Evolutionary conservation across 1,140 invertebrate species (phyloP).

Genomic region (Leptinotarsa texana): DNA sequence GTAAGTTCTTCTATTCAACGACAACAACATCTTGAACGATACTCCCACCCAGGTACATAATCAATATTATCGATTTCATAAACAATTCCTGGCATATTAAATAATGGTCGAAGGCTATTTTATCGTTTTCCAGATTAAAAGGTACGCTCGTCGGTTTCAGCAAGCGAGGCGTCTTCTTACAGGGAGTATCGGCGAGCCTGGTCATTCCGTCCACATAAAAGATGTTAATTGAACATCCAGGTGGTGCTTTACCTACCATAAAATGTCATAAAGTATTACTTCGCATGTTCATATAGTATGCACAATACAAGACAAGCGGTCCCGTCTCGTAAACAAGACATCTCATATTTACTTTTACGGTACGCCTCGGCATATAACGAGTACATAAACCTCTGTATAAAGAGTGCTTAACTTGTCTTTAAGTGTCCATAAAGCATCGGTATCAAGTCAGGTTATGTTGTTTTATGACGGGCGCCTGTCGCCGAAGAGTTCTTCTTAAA

Average conservation of each 20-base stretch:
- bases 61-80: neutral
- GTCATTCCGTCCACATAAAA: conserved; percentile 8
- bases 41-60: too few species aligned
- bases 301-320: conserved; percentile 47
- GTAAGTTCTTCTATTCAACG: too few species aligned
- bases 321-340: conserved; percentile 50
- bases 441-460: conserved; percentile 34
- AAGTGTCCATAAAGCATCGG: conserved; percentile 41
- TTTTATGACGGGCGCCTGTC: conserved; percentile 27
- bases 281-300: conserved; percentile 49
- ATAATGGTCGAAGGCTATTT: neutral
- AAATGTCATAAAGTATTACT: conserved; percentile 49
- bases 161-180: neutral
- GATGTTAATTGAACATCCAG: conserved; percentile 43
- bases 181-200: neutral
- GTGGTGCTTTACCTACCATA: conserved; percentile 45
- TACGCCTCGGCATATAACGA: conserved; percentile 40
- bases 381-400: conserved; percentile 43
- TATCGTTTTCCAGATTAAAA: neutral
- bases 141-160: neutral
- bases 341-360: conserved; percentile 46
- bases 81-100: neutral
- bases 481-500: neutral
- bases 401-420: conserved; percentile 41
- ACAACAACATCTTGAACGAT: too few species aligned